Base-by-base conservation (phyloP, 2,888 invertebrate species). In the Limulus polyphemus region DNA sequence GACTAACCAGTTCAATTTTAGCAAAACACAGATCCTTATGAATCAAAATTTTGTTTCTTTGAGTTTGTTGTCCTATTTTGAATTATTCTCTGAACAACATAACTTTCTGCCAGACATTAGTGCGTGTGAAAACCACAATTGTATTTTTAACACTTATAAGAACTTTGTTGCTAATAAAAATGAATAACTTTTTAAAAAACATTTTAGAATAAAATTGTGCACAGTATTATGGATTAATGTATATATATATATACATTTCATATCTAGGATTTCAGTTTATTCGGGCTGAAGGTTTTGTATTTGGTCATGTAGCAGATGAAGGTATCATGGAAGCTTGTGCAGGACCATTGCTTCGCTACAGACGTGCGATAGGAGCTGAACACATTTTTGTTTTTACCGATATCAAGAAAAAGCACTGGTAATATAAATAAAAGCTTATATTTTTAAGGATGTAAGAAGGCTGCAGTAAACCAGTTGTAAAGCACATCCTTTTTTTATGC, bases 351-450 rank as follows among this genome's bases (percentile, higher is more conserved):
- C 73, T 89, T 47, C 78, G 90, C 65, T 89, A 87, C 74, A 78
- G 88, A 12, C 81, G 77, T 64, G 72, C 76, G 11, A 84, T 90
- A 62, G 82, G 81, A 59, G 88, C 87, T 0, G 81, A 85, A 10
- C 72, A 85, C 71, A 76, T 90, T 17, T 75, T 83, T 2, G 75
- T 90, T 11, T 83, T 88, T 62, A 83, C 85, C 0, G 90, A 90
- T 76, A 81, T 90, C n/a, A 90, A 90, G 74, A 90, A 90, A 74
- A 90, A 90, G 73, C 90, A 90, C 74, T 82, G 84, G 85, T 83
- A 71, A 68, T 47, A 32, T 32, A 32, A 32, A 32, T 32, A 32
- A 32, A 32, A 2, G 32, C 32, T 32, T 32, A 5, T 32, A 32
- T 32, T 32, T 32, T 32, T 32, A 32, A 32, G 32, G 32, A 5